Evolutionary conservation across 1,140 invertebrate species (phyloP).

Genomic region (Microplitis demolitor): DNA sequence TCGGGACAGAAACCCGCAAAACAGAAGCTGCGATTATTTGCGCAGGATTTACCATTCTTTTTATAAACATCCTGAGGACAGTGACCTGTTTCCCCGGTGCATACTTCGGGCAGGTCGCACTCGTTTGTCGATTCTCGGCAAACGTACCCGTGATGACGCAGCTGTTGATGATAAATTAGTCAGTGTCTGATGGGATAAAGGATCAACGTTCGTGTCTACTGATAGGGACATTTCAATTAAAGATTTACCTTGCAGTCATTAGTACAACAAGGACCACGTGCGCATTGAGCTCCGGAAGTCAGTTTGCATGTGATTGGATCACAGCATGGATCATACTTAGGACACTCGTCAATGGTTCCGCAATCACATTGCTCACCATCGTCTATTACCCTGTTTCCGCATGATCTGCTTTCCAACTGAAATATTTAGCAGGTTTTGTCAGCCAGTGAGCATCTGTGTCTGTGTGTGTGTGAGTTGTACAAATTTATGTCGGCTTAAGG

Average conservation of each 20-base stretch:
- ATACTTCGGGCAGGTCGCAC: slow-evolving; percentile 93
- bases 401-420: slow-evolving; percentile 73
- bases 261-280: slow-evolving; percentile 85
- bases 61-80: slow-evolving; percentile 88
- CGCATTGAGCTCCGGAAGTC: slow-evolving; percentile 88
- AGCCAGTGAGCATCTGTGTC: background rate
- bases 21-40: slow-evolving; percentile 76
- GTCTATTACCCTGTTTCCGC: slow-evolving; percentile 93
- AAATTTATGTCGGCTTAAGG: too few relatives aligned
- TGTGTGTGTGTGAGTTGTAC: background rate
- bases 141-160: slow-evolving; percentile 74
- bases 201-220: too few relatives aligned
- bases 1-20: slow-evolving; percentile 92
- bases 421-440: background rate
- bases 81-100: slow-evolving; percentile 82
- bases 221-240: too few relatives aligned
- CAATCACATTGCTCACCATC: slow-evolving; percentile 95
- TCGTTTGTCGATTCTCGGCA: slow-evolving; percentile 87
- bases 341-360: slow-evolving; percentile 85
- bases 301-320: slow-evolving; percentile 94
- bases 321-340: slow-evolving; percentile 87
- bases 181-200: too few relatives aligned
- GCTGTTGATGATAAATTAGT: slow-evolving; percentile 57
- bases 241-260: slow-evolving; percentile 80
- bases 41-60: slow-evolving; percentile 88